Evolutionary conservation across 2,888 invertebrate genomes (phyloP).

Genomic region (Petrophora chlorosata): DNA sequence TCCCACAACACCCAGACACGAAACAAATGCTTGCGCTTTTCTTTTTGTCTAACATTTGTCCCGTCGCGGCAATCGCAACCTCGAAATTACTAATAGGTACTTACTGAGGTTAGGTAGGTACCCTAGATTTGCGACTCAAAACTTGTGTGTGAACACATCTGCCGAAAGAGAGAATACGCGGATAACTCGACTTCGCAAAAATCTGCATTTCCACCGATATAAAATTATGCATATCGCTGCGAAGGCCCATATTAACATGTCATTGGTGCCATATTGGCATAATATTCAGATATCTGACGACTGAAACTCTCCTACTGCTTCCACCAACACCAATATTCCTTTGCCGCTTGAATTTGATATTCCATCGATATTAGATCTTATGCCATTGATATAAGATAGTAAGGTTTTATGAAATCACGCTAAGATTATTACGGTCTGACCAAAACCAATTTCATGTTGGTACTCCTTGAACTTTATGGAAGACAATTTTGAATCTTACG

Average conservation of each 20-base stretch:
- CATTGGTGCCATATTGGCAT: constrained; percentile 78
- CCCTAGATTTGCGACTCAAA: background rate
- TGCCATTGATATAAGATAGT: background rate
- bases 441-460: constrained; percentile 12
- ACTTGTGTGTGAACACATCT: background rate
- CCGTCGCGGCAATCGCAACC: too few species aligned
- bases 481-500: constrained; percentile 19
- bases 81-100: background rate
- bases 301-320: constrained; percentile 9
- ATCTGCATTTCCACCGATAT: constrained; percentile 44
- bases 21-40: too few species aligned
- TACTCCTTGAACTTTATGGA: background rate
- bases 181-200: constrained; percentile 24
- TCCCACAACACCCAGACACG: too few species aligned
- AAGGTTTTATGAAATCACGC: background rate
- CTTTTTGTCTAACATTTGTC: too few species aligned
- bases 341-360: constrained; percentile 3
- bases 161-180: constrained; percentile 6
- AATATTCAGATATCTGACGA: constrained; percentile 57
- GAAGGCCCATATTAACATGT: constrained; percentile 76
- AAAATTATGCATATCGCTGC: constrained; percentile 79
- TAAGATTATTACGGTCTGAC: constrained; percentile 1
- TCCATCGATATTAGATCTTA: constrained; percentile 13
- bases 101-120: background rate
- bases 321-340: constrained; percentile 6